Conservation (phyloP, 2,797 vertebrate genomes). For the Tachyglossus aculeatus region DNA sequence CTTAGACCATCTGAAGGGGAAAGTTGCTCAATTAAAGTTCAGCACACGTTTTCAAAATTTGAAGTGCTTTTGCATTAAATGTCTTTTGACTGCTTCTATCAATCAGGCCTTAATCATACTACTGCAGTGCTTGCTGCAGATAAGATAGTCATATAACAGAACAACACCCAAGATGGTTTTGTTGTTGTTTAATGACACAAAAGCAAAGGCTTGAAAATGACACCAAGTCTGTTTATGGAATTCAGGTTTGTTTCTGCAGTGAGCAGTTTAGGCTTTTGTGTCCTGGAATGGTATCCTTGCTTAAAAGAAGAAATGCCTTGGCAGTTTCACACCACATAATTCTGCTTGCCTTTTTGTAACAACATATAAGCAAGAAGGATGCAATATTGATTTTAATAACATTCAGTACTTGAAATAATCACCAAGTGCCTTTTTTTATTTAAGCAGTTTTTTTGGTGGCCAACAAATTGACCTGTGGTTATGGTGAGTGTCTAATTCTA, state of each 20-base stretch:
- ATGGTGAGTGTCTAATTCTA: constrained; percentile 72
- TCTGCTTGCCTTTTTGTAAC: constrained; percentile 64
- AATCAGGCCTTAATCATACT: constrained; percentile 66
- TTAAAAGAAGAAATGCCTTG: constrained; percentile 63
- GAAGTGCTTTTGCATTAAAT: constrained; percentile 63
- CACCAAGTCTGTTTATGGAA: constrained; percentile 59
- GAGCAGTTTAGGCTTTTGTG: constrained; percentile 68
- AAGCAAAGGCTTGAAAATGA: constrained; percentile 62
- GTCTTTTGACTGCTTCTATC: constrained; percentile 67
- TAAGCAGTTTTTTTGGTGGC: constrained; percentile 63
- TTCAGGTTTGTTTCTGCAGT: constrained; percentile 64
- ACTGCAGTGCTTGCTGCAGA: constrained; percentile 61
- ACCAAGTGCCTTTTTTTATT: constrained; percentile 59
- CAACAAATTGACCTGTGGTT: constrained; percentile 70
- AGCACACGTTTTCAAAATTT: constrained; percentile 64
- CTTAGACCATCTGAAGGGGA: constrained; percentile 55
- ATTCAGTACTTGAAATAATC: constrained; percentile 72
- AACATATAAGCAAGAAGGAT: constrained; percentile 69
- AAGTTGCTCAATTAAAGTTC: constrained; percentile 67
- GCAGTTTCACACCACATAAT: constrained; percentile 62
- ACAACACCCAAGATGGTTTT: constrained; percentile 50
- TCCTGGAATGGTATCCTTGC: constrained; percentile 69
- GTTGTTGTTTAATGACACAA: constrained; percentile 28
- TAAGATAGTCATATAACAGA: constrained; percentile 62
- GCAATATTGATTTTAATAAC: constrained; percentile 68